These are phyloP conservation scores for Calidris pygmaea DNA, from an alignment of 2,113 vertebrate genomes.

Conservation along the genomic window DNA sequence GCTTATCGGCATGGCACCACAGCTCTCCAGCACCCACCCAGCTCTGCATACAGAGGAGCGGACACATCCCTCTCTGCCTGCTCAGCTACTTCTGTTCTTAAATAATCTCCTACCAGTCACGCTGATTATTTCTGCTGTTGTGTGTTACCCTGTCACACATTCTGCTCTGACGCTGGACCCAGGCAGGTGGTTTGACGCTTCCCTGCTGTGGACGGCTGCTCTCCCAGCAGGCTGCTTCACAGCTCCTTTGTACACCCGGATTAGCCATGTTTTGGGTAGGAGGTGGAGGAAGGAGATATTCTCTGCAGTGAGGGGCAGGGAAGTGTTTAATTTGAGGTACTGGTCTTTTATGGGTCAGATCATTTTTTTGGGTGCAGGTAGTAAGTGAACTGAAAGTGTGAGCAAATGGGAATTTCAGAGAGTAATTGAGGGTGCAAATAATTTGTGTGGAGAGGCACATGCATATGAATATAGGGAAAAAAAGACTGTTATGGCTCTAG, in stretches of 20 bases:
- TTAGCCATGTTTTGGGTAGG: not conserved
- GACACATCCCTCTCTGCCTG: not conserved
- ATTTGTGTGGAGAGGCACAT: not conserved
- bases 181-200: not conserved
- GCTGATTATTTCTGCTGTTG: not conserved
- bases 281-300: not conserved
- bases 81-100: not conserved
- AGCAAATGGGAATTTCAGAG: not conserved
- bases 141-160: not conserved
- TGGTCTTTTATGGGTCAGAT: not conserved
- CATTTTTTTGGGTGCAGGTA: not conserved
- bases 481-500: not conserved
- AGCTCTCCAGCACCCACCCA: not conserved
- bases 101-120: not conserved
- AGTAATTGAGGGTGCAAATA: not conserved
- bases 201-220: not conserved
- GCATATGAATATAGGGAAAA: not conserved
- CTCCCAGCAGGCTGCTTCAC: not conserved
- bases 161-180: not conserved
- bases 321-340: not conserved
- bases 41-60: not conserved
- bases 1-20: rapidly evolving
- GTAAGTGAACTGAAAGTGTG: not conserved
- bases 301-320: not conserved
- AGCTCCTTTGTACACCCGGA: not conserved